These are phyloP conservation scores for Brachionichthys hirsutus DNA, from an alignment of 2,113 vertebrate genomes.

Conservation along the genomic window DNA sequence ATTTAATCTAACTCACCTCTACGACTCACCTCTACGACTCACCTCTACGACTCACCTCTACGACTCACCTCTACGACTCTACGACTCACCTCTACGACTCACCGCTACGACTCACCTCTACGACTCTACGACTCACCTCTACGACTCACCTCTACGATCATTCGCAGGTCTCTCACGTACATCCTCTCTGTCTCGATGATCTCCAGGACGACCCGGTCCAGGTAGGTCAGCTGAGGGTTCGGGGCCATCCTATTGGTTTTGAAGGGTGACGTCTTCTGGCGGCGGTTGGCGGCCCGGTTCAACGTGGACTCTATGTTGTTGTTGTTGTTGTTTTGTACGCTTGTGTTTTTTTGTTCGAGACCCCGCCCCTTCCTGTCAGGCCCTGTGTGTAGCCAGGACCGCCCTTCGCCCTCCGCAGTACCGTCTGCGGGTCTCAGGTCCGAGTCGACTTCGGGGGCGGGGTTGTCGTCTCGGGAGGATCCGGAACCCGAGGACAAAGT, in stretches of 20 bases:
- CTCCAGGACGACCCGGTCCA: conserved; percentile 90
- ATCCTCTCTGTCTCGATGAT: conserved; percentile 92
- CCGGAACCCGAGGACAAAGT: conserved; percentile 72
- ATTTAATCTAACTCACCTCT: too few species aligned
- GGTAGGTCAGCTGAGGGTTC: conserved; percentile 82
- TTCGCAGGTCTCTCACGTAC: conserved; percentile 89
- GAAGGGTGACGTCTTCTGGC: conserved; percentile 33
- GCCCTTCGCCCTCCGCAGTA: background rate
- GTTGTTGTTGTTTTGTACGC: conserved; percentile 68
- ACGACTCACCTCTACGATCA: conserved; percentile 88
- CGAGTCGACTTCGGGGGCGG: conserved; percentile 34
- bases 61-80: background rate
- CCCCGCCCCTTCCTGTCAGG: background rate
- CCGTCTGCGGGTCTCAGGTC: conserved; percentile 28
- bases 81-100: background rate
- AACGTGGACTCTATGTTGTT: conserved; percentile 13
- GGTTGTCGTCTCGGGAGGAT: conserved; percentile 67
- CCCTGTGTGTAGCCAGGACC: background rate
- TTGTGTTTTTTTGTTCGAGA: conserved; percentile 50
- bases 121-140: background rate
- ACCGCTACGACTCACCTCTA: background rate
- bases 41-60: background rate
- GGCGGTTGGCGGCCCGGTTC: conserved; percentile 7
- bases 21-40: background rate
- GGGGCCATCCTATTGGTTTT: conserved; percentile 48